Evolutionary conservation across 2,888 invertebrate genomes (phyloP).

Genomic region (Rhingia campestris): DNA sequence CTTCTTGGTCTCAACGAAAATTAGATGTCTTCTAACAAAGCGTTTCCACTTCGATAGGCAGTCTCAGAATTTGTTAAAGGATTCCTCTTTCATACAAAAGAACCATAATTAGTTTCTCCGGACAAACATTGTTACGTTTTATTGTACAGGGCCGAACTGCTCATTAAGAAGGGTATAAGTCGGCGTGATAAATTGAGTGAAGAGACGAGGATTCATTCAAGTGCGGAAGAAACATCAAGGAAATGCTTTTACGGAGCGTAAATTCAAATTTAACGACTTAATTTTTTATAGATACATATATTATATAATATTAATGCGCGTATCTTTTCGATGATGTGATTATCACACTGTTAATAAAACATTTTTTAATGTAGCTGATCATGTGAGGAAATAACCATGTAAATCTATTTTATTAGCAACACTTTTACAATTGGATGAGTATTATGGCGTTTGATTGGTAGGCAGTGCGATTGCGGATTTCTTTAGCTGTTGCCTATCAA

Average conservation of each 20-base stretch:
- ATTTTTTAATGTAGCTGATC: no score
- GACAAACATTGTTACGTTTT: conserved; percentile 19
- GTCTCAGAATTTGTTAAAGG: conserved; percentile 43
- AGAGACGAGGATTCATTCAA: not conserved
- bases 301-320: not conserved
- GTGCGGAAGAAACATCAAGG: conserved; percentile 14
- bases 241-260: conserved; percentile 26
- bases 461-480: no score
- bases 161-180: conserved; percentile 17
- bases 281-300: not conserved
- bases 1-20: conserved; percentile 26
- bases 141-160: conserved; percentile 2
- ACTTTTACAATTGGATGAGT: no score
- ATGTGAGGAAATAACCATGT: not conserved
- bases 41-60: conserved; percentile 63
- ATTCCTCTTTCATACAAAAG: conserved; percentile 24
- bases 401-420: not conserved
- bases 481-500: no score
- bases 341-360: not conserved
- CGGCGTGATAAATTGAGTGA: conserved; percentile 42
- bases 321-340: not conserved
- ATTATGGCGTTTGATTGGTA: no score
- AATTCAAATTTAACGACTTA: conserved; percentile 9
- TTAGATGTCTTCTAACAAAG: conserved; percentile 50
- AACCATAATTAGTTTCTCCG: conserved; percentile 40